phyloP scores from a whole-genome alignment of 2,888 invertebrate genomes.

The Hydropsyche betteni region DNA sequence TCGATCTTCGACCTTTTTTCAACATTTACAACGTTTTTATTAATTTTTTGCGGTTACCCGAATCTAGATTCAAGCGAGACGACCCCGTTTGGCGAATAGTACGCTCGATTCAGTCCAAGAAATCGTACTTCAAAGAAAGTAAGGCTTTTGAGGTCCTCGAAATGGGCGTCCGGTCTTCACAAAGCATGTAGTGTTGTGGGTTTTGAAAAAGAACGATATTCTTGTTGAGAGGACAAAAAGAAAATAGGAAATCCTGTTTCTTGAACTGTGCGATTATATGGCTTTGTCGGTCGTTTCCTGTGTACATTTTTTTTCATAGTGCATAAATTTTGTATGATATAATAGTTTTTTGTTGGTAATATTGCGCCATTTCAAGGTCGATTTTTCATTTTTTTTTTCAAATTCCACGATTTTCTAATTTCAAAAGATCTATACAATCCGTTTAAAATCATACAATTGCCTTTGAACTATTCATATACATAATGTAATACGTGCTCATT shows the following conservation, averaged over 20 bases:
- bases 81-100: background rate
- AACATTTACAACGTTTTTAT: background rate
- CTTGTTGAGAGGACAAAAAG: slow-evolving; percentile 5
- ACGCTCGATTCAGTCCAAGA: background rate
- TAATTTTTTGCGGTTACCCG: slow-evolving; percentile 6
- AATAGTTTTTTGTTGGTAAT: no score
- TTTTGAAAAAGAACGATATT: background rate
- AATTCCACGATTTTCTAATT: no score
- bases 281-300: no score
- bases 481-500: no score
- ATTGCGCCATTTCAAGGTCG: no score
- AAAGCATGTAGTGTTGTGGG: background rate
- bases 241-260: slow-evolving; percentile 12
- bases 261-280: background rate
- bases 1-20: background rate
- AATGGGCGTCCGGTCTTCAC: slow-evolving; percentile 4
- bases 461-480: no score
- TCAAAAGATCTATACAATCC: no score
- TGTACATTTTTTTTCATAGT: no score
- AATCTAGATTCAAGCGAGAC: slow-evolving; percentile 4
- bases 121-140: background rate
- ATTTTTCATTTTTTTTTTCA: no score
- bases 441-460: no score
- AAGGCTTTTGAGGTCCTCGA: background rate
- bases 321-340: no score